Conservation (phyloP, 2,113 vertebrate genomes). For the Odontophorus gujanensis region DNA sequence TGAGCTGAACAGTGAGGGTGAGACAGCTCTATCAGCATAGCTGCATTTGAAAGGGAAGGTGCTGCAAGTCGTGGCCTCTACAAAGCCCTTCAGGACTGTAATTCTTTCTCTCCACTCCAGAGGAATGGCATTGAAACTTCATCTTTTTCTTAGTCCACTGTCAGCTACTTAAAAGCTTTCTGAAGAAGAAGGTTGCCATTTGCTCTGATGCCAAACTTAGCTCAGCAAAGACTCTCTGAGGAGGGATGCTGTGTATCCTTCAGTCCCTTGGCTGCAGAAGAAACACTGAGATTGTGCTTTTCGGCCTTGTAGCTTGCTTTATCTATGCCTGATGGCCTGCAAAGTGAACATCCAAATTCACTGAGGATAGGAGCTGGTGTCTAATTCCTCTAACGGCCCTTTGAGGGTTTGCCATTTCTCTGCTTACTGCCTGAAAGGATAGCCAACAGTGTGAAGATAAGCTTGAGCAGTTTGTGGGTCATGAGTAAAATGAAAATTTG, state of each 20-base stretch:
- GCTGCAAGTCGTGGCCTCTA: not conserved
- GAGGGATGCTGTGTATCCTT: not conserved
- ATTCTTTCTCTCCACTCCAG: not conserved
- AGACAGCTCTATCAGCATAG: not conserved
- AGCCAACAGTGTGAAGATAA: conserved; percentile 14
- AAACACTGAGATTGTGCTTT: not conserved
- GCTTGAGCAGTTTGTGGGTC: conserved; percentile 30
- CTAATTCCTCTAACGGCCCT: conserved; percentile 3
- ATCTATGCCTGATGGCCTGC: conserved; percentile 5
- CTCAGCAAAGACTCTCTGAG: not conserved
- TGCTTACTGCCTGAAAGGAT: not conserved
- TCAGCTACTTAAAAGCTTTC: not conserved
- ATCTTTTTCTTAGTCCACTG: not conserved
- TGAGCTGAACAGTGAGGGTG: not conserved
- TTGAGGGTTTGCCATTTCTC: not conserved
- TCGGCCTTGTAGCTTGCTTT: conserved; percentile 13
- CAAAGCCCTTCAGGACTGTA: not conserved
- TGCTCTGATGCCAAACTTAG: not conserved
- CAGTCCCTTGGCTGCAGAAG: not conserved
- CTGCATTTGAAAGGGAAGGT: not conserved
- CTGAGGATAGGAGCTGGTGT: not conserved
- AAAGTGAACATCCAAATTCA: not conserved
- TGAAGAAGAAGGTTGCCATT: not conserved
- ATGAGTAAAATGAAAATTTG: not conserved
- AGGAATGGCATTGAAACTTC: not conserved